Conservation (phyloP, 2,888 invertebrate genomes). For the Pediacus dermestoides region DNA sequence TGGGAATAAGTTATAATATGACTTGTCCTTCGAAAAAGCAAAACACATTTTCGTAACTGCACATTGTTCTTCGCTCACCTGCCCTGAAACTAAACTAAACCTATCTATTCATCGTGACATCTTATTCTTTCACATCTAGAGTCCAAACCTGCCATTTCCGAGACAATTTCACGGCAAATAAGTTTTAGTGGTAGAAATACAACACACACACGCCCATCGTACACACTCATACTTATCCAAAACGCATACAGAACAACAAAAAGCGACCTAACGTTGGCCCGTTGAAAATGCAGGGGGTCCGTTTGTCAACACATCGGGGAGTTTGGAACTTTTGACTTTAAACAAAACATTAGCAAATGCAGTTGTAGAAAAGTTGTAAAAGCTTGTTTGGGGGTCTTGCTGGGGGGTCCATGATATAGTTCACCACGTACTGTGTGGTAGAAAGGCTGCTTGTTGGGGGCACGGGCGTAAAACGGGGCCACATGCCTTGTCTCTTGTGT, state of each 20-base stretch:
- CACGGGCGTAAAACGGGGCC: conserved; percentile 35
- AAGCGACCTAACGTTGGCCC: conserved; percentile 22
- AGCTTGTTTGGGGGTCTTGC: conserved; percentile 12
- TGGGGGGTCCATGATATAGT: conserved; percentile 9
- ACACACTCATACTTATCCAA: too few species aligned
- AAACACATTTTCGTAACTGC: too few species aligned
- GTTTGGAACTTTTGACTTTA: conserved; percentile 35
- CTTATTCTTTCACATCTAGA: too few species aligned
- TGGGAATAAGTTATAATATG: too few species aligned
- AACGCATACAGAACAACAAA: conserved; percentile 28
- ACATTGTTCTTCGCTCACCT: too few species aligned
- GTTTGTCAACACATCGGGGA: conserved; percentile 33
- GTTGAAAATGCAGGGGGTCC: conserved; percentile 34
- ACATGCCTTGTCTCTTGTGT: conserved; percentile 33
- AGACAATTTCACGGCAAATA: conserved; percentile 40
- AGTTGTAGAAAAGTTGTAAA: conserved; percentile 31
- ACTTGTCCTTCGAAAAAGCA: too few species aligned
- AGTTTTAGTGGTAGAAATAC: too few species aligned
- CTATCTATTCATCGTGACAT: too few species aligned
- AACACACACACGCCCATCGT: too few species aligned
- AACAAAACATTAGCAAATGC: conserved; percentile 34
- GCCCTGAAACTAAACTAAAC: too few species aligned
- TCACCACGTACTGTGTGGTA: conserved; percentile 8
- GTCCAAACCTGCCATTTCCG: too few species aligned
- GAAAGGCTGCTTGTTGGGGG: conserved; percentile 29